Percentiles rank a stretch among this genome's conserved stretches.
These are phyloP conservation scores for Dyspetes luteomarginatus DNA, from an alignment of 2,888 invertebrate genomes.

Conservation along the genomic window DNA sequence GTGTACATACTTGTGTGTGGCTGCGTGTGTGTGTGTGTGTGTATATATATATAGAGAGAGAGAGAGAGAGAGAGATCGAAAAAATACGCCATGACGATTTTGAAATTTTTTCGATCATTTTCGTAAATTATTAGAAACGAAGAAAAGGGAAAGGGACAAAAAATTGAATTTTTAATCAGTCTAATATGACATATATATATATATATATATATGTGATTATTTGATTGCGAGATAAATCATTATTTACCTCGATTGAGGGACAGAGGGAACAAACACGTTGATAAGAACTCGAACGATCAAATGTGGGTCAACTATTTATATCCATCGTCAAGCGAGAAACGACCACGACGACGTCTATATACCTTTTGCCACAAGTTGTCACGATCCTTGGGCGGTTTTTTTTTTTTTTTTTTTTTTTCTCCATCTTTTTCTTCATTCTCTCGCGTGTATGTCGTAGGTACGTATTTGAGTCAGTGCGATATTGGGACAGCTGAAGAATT, in stretches of 20 bases:
- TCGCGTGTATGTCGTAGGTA: background rate
- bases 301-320: conserved; percentile 59
- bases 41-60: too few relatives aligned
- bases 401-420: background rate
- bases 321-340: conserved; percentile 18
- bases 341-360: background rate
- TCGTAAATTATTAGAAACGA: too few relatives aligned
- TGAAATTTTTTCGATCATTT: too few relatives aligned
- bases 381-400: conserved; percentile 16
- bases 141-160: too few relatives aligned
- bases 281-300: conserved; percentile 40
- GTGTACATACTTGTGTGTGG: too few relatives aligned
- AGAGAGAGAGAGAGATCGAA: too few relatives aligned
- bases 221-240: conserved; percentile 29
- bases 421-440: background rate
- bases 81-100: too few relatives aligned
- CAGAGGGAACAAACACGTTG: conserved; percentile 18
- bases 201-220: background rate
- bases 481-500: conserved; percentile 19
- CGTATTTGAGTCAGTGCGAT: conserved; percentile 3
- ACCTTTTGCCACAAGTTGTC: conserved; percentile 22
- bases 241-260: conserved; percentile 5
- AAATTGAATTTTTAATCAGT: too few relatives aligned
- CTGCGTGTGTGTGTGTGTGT: too few relatives aligned
- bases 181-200: background rate